These are phyloP conservation scores for Anguilla obscura DNA, from an alignment of 2,797 vertebrate genomes.

Conservation along the genomic window DNA sequence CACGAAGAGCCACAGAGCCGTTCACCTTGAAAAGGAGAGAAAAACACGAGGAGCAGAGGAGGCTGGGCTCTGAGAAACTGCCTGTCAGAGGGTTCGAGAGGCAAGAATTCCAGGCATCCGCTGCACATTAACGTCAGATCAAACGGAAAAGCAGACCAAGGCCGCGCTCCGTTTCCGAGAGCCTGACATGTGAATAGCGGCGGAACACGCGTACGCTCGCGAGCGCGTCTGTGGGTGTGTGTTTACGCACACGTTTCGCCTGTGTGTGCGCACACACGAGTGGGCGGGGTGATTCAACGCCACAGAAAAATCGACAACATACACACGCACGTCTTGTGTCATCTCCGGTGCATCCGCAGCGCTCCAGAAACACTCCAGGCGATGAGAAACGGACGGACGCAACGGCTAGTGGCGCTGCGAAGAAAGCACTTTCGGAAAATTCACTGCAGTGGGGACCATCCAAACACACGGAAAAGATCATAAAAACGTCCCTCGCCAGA, in stretches of 20 bases:
- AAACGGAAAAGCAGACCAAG: constrained; percentile 10
- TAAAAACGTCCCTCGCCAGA: constrained; percentile 2
- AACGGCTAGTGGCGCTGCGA: constrained; percentile 12
- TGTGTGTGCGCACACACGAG: neutral
- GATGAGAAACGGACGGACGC: constrained; percentile 33
- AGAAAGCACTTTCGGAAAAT: constrained; percentile 31
- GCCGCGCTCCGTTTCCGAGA: neutral
- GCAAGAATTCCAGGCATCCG: constrained; percentile 36
- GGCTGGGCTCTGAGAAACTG: neutral
- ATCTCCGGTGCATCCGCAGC: neutral
- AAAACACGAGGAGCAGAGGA: neutral
- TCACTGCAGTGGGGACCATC: constrained; percentile 23
- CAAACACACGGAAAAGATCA: neutral
- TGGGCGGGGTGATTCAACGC: neutral
- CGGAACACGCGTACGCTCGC: neutral
- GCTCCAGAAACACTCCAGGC: constrained; percentile 25
- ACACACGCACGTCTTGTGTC: neutral
- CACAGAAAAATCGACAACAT: no score
- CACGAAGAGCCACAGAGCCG: constrained; percentile 17
- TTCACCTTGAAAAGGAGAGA: neutral
- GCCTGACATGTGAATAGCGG: neutral
- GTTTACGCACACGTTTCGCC: neutral
- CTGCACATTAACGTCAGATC: neutral
- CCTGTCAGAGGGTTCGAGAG: constrained; percentile 24
- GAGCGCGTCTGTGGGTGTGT: neutral